These are phyloP conservation scores for Mercenaria mercenaria DNA, from an alignment of 1,140 invertebrate genomes.

Conservation along the genomic window DNA sequence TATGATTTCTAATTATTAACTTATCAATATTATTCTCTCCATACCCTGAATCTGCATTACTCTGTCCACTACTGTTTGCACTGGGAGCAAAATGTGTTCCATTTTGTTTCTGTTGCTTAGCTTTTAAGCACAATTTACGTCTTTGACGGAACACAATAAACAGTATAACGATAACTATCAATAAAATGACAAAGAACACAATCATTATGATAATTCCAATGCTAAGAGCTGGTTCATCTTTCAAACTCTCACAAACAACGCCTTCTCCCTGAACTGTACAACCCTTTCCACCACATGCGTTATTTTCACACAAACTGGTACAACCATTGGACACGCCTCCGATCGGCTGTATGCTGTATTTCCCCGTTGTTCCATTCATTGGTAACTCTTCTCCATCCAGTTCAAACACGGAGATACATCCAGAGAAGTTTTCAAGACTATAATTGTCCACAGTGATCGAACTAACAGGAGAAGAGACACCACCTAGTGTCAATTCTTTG, in stretches of 20 bases:
- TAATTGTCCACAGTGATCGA: slow-evolving; percentile 50
- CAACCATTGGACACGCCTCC: slow-evolving; percentile 74
- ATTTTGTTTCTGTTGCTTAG: slow-evolving; percentile 58
- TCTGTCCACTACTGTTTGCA: slow-evolving; percentile 68
- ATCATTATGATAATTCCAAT: slow-evolving; percentile 80
- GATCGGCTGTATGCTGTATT: slow-evolving; percentile 73
- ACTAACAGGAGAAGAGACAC: slow-evolving; percentile 24
- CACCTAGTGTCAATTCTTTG: slow-evolving; percentile 72
- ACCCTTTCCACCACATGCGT: slow-evolving; percentile 12
- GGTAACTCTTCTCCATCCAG: slow-evolving; percentile 96
- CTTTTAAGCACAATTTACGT: slow-evolving; percentile 83
- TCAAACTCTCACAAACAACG: not conserved
- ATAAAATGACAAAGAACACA: slow-evolving; percentile 80
- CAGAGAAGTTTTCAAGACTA: slow-evolving; percentile 90
- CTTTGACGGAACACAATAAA: slow-evolving; percentile 96
- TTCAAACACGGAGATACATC: slow-evolving; percentile 95
- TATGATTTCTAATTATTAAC: slow-evolving; percentile 83
- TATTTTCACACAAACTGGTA: slow-evolving; percentile 76
- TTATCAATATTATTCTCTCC: slow-evolving; percentile 81
- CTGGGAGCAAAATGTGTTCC: slow-evolving; percentile 67
- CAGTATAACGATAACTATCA: slow-evolving; percentile 92
- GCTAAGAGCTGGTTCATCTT: not conserved
- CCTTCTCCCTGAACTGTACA: slow-evolving; percentile 41
- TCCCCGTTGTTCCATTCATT: slow-evolving; percentile 91
- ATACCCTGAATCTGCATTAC: slow-evolving; percentile 82